These are phyloP conservation scores for Andrena bucephala DNA, from an alignment of 2,888 invertebrate species.

Conservation along the genomic window DNA sequence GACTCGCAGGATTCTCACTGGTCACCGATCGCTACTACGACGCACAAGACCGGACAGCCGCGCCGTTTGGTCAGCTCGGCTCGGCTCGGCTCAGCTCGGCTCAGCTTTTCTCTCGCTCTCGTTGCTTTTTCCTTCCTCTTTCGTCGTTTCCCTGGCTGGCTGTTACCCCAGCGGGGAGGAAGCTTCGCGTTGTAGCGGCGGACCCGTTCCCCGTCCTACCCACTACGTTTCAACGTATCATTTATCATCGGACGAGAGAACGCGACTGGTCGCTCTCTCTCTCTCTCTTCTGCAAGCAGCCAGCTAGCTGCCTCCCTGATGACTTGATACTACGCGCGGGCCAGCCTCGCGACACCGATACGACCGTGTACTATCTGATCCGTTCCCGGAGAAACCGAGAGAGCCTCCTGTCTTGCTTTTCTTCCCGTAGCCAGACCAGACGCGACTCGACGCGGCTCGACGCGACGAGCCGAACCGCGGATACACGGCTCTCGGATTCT, in stretches of 20 bases:
- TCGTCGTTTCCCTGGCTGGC: slow-evolving; percentile 30
- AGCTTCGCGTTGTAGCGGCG: slow-evolving; percentile 74
- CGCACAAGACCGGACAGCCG: slow-evolving; percentile 63
- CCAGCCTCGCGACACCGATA: slow-evolving; percentile 67
- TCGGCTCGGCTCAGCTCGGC: slow-evolving; percentile 49
- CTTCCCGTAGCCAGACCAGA: neutral
- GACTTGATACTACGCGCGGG: slow-evolving; percentile 65
- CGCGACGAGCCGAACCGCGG: slow-evolving; percentile 6
- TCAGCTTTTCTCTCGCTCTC: slow-evolving; percentile 25
- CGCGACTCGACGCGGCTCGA: slow-evolving; percentile 20
- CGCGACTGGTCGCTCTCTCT: slow-evolving; percentile 25
- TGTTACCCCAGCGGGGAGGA: slow-evolving; percentile 71
- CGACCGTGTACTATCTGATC: slow-evolving; percentile 50
- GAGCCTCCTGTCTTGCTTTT: slow-evolving; percentile 6
- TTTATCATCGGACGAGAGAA: slow-evolving; percentile 72
- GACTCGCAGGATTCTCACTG: slow-evolving; percentile 71
- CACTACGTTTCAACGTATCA: slow-evolving; percentile 76
- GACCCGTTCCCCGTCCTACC: slow-evolving; percentile 65
- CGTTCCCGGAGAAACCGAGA: slow-evolving; percentile 31
- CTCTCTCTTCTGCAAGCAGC: neutral
- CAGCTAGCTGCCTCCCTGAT: slow-evolving; percentile 51
- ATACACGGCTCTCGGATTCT: slow-evolving; percentile 35
- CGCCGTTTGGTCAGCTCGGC: slow-evolving; percentile 1
- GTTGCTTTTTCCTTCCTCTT: slow-evolving; percentile 26
- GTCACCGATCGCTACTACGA: slow-evolving; percentile 66